A percentile compares a stretch with the other conserved stretches of the same genome.
Evolutionary conservation across 2,888 invertebrate genomes (phyloP).

Genomic region (Stegophylla sp.): DNA sequence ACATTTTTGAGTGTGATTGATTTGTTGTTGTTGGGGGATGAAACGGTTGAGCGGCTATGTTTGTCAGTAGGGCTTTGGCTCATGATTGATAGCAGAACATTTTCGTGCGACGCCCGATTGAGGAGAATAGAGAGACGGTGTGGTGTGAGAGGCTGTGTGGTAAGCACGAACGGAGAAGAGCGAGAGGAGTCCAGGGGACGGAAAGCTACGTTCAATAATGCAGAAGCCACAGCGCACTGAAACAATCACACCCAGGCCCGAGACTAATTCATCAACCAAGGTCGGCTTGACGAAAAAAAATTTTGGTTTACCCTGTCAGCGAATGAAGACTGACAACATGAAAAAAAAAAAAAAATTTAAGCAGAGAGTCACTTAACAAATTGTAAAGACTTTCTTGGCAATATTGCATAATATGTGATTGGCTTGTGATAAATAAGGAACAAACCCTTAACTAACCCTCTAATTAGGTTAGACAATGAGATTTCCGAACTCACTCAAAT

Average conservation of each 20-base stretch:
- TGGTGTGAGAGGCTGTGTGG: background rate
- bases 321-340: background rate
- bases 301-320: slow-evolving; percentile 11
- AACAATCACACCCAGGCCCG: slow-evolving; percentile 35
- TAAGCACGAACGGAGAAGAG: background rate
- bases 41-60: slow-evolving; percentile 50
- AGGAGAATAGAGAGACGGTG: slow-evolving; percentile 35
- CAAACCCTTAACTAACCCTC: no score
- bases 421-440: background rate
- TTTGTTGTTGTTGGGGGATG: slow-evolving; percentile 52
- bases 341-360: background rate
- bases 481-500: no score
- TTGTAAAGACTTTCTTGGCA: background rate
- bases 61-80: slow-evolving; percentile 56
- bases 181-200: background rate
- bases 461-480: no score
- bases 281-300: slow-evolving; percentile 16
- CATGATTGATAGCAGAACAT: slow-evolving; percentile 57
- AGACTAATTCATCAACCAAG: slow-evolving; percentile 43
- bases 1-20: slow-evolving; percentile 57
- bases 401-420: background rate
- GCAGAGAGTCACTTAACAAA: slow-evolving; percentile 21
- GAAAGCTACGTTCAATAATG: slow-evolving; percentile 55
- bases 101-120: slow-evolving; percentile 44
- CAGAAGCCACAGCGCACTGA: slow-evolving; percentile 33